Evolutionary conservation across 1,140 invertebrate genomes (phyloP), one percentile per base, ranked within the genome.

Genomic region (Drosophila serrata): DNA sequence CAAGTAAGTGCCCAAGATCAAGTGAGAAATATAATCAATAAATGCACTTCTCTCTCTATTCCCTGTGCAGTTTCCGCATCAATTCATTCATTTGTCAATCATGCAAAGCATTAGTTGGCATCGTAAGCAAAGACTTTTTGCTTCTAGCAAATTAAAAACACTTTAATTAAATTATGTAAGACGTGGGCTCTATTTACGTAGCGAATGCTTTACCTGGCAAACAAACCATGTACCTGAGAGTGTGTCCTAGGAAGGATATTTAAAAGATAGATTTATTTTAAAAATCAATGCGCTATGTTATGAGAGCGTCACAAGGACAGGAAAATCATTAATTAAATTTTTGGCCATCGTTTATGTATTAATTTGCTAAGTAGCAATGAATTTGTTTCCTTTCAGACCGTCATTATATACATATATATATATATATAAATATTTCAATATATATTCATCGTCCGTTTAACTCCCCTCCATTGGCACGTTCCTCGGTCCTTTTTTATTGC

Each of bases 121-220:
- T 17, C 22, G 6, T 24, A 7, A 7, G 61, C n/a, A 15, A 43
- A 29, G 27, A 43, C 4, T 45, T 9, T 11, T 11, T 27, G 15
- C 35, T 37, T 55, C 65, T 40, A 15, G 46, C 31, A 67, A 68
- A 68, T 68, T 68, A 67, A 33, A 53, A 69, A 40, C 37, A 61
- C 15, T 53, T 64, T 69, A 53, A 69, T 69, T 67, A 6, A 69
- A 42, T 69, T 69, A 67, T 35, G 46, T 29, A 53, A 35, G 46
- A 67, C 29, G 37, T 53, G 17, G 29, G 13, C 17, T n/a, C 17
- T 33, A 13, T 15, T 48, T 35, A 51, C 57, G 37, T 46, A 12
- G 39, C 24, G 24, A 37, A 43, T 19, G 13, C 48, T 22, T n/a
- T 6, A 27, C 13, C 37, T 39, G 46, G n/a, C 33, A 39, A 13